These are phyloP conservation scores for Drosophila parabipectinata DNA, from an alignment of 1,140 invertebrate genomes.

Conservation along the genomic window DNA sequence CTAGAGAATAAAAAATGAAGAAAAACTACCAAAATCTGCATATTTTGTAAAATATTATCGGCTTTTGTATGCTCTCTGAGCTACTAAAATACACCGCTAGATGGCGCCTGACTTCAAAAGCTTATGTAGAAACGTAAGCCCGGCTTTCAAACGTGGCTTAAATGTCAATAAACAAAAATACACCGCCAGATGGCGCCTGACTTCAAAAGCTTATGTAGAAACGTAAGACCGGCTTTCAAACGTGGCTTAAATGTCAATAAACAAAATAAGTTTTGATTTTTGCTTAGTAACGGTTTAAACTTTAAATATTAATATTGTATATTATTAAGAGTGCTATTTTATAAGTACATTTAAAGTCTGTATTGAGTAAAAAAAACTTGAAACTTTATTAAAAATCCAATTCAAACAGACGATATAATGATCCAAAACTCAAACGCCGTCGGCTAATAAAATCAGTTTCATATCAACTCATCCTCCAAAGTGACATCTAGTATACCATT, in stretches of 20 bases:
- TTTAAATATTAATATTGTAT: too few species aligned
- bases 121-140: background rate
- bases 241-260: background rate
- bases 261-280: background rate
- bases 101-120: background rate
- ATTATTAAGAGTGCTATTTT: too few species aligned
- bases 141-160: background rate
- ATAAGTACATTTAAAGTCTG: too few species aligned
- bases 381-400: background rate
- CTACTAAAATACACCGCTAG: background rate
- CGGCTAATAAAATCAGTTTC: background rate
- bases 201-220: background rate
- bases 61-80: too few species aligned
- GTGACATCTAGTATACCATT: constrained; percentile 28
- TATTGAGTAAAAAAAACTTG: background rate
- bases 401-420: constrained; percentile 1
- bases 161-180: background rate
- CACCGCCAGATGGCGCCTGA: background rate
- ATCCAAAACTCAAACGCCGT: constrained; percentile 5
- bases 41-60: too few species aligned
- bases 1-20: too few species aligned
- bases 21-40: too few species aligned
- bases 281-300: too few species aligned
- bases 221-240: background rate
- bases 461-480: constrained; percentile 23